phyloP scores from a whole-genome alignment of 2,113 vertebrate genomes.

The Sturnus vulgaris region DNA sequence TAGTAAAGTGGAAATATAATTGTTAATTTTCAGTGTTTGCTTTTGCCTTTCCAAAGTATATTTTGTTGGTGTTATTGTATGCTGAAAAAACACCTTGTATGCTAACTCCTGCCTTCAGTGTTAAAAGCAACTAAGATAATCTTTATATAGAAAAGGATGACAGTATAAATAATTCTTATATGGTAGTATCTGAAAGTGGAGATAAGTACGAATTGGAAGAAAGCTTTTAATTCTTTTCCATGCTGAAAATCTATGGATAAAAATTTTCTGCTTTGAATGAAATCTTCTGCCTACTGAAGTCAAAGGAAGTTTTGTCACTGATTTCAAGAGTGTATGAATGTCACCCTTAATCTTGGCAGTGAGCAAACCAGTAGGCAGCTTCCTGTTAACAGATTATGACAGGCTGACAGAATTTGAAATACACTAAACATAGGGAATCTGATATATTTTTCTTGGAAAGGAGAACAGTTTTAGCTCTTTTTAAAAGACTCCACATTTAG shows the following conservation, averaged over 20 bases:
- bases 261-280: background rate
- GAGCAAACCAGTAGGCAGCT: background rate
- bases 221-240: background rate
- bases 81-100: background rate
- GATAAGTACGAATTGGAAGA: background rate
- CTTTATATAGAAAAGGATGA: background rate
- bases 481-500: background rate
- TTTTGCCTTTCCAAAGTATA: background rate
- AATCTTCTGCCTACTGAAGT: background rate
- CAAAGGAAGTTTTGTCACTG: background rate
- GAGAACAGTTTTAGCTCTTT: background rate
- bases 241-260: background rate
- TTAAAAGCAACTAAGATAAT: background rate
- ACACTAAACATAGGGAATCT: background rate
- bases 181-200: background rate
- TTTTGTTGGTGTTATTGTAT: background rate
- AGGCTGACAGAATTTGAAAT: constrained; percentile 31
- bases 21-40: background rate
- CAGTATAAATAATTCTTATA: background rate
- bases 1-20: background rate
- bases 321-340: background rate
- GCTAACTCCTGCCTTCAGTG: background rate
- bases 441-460: constrained; percentile 29
- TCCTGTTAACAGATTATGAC: constrained; percentile 19
- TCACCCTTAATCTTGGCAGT: background rate